phyloP scores from a whole-genome alignment of 2,113 vertebrate species.

The Sapajus apella region DNA sequence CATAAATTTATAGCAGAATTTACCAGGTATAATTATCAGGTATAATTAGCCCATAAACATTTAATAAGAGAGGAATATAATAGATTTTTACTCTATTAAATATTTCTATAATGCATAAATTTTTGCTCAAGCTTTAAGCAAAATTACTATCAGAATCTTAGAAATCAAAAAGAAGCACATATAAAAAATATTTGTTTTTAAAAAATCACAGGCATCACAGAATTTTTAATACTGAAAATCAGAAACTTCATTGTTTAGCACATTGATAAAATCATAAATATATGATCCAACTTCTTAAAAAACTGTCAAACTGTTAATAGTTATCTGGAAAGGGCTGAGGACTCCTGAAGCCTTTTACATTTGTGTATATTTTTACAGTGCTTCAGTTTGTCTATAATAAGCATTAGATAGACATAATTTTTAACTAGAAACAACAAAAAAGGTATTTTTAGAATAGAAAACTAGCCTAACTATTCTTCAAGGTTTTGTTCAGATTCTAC shows the following conservation, averaged over 20 bases:
- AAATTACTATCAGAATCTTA: slow-evolving; percentile 28
- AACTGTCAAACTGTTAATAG: background rate
- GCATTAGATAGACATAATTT: background rate
- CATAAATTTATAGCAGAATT: slow-evolving; percentile 12
- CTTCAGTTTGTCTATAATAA: slow-evolving; percentile 2
- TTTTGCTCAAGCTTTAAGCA: slow-evolving; percentile 37
- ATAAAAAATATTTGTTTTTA: background rate
- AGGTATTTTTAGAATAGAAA: slow-evolving; percentile 4
- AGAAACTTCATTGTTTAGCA: background rate
- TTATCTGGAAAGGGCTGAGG: background rate
- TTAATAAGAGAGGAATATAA: background rate
- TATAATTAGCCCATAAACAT: slow-evolving; percentile 1
- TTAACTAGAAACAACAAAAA: slow-evolving; percentile 35
- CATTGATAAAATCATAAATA: background rate
- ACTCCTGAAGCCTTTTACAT: background rate
- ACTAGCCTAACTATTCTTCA: slow-evolving; percentile 4
- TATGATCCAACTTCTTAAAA: background rate
- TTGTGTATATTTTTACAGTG: background rate
- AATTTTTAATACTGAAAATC: background rate
- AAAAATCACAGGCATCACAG: background rate
- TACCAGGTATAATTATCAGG: background rate
- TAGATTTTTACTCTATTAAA: slow-evolving; percentile 32
- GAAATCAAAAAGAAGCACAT: background rate
- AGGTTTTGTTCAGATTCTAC: background rate
- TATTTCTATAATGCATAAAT: slow-evolving; percentile 21